phyloP scores from a whole-genome alignment of 1,140 invertebrate species.

The Prorops nasuta region DNA sequence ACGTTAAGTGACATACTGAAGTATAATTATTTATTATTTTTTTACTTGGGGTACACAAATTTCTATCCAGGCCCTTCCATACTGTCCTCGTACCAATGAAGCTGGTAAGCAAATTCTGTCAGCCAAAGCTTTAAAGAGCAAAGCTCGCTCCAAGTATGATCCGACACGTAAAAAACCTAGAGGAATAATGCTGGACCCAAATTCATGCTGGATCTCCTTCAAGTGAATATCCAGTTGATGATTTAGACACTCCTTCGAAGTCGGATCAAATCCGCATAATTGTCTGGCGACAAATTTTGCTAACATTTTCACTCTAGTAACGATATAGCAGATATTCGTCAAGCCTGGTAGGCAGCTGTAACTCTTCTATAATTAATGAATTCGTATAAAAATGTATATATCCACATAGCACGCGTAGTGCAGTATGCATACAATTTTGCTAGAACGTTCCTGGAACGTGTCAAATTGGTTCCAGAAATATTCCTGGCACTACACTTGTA shows the following conservation, averaged over 20 bases:
- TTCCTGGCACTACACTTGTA: no score
- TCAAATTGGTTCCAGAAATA: no score
- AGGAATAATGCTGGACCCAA: slow-evolving; percentile 57
- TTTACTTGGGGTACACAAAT: slow-evolving; percentile 58
- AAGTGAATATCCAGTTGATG: slow-evolving; percentile 57
- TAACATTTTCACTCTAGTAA: slow-evolving; percentile 39
- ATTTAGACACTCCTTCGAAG: slow-evolving; percentile 46
- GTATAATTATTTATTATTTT: background rate
- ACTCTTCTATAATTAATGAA: no score
- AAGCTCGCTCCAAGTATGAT: slow-evolving; percentile 61
- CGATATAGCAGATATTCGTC: slow-evolving; percentile 36
- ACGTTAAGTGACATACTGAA: background rate
- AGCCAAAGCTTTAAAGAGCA: slow-evolving; percentile 68
- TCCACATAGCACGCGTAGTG: no score
- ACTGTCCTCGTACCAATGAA: slow-evolving; percentile 56
- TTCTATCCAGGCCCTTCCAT: slow-evolving; percentile 64
- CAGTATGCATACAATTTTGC: no score
- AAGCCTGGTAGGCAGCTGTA: no score
- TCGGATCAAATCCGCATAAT: slow-evolving; percentile 53
- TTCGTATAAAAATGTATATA: no score
- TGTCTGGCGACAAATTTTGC: slow-evolving; percentile 57
- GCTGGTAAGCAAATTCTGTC: slow-evolving; percentile 63
- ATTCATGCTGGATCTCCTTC: slow-evolving; percentile 42
- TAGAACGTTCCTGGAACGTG: no score
- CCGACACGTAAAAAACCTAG: slow-evolving; percentile 62